A percentile compares a stretch with the other conserved stretches of the same genome.
Evolutionary conservation across 2,888 invertebrate genomes (phyloP).

Genomic region (Lithophane leautieri): DNA sequence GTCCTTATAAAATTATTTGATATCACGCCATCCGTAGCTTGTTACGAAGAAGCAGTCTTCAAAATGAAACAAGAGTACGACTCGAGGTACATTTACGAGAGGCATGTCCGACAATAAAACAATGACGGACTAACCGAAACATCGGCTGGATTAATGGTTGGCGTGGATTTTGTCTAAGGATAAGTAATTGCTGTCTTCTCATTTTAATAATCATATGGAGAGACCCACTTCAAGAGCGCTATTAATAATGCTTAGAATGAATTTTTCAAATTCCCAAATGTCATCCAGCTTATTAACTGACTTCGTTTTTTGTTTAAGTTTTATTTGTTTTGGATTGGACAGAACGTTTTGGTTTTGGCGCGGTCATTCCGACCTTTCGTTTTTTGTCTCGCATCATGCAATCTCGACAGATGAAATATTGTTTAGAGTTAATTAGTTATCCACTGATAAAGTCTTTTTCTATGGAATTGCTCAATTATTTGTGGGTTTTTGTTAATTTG

Average conservation of each 20-base stretch:
- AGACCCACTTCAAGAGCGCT: conserved; percentile 84
- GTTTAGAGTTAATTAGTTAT: conserved; percentile 89
- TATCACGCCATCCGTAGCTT: conserved; percentile 87
- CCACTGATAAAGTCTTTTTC: conserved; percentile 82
- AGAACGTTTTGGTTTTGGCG: conserved; percentile 89
- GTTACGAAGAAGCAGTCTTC: conserved; percentile 83
- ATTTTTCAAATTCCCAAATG: conserved; percentile 90
- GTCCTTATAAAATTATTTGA: conserved; percentile 90
- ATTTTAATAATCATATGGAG: conserved; percentile 84
- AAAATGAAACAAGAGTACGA: conserved; percentile 78
- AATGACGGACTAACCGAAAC: conserved; percentile 72
- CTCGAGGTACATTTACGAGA: conserved; percentile 74
- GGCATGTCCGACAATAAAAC: conserved; percentile 76
- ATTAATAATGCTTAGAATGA: conserved; percentile 89
- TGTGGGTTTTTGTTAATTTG: conserved; percentile 48
- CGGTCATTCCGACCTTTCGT: conserved; percentile 88
- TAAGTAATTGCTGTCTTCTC: conserved; percentile 83
- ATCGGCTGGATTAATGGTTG: conserved; percentile 73
- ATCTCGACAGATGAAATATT: conserved; percentile 88
- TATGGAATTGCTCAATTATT: conserved; percentile 74
- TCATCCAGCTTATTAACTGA: conserved; percentile 90
- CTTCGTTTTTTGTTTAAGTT: conserved; percentile 88
- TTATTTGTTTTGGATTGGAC: conserved; percentile 89
- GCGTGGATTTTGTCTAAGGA: conserved; percentile 79
- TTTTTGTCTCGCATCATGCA: conserved; percentile 88